Conservation (phyloP, 23 tunicate species). For the Halocynthia roretzi region DNA sequence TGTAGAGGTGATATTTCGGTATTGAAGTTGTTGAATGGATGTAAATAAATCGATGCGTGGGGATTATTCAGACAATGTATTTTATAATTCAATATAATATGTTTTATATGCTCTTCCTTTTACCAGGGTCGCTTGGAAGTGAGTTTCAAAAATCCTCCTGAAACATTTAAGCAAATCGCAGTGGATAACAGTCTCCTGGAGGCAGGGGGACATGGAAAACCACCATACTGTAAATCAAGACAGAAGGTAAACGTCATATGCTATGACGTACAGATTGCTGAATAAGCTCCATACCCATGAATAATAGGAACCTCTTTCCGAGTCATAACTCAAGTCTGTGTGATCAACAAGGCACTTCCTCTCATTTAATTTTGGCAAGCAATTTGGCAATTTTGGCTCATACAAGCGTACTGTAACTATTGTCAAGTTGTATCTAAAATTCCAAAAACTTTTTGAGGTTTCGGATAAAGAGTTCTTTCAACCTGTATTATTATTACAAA, state of each 20-base stretch:
- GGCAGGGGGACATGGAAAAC: constrained; percentile 71
- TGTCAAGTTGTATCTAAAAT: no score
- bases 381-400: no score
- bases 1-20: background rate
- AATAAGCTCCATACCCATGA: background rate
- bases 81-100: no score
- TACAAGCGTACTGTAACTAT: no score
- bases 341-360: background rate
- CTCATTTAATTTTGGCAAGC: background rate
- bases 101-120: background rate
- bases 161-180: constrained; percentile 28
- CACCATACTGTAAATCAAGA: constrained; percentile 55
- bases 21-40: background rate
- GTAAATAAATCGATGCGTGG: no score
- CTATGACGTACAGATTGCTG: background rate
- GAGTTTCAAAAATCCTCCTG: constrained; percentile 42
- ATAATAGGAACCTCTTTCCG: background rate
- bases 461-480: background rate
- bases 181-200: constrained; percentile 42
- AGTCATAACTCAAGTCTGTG: background rate
- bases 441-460: background rate
- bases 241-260: constrained; percentile 29
- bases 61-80: no score
- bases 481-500: background rate
- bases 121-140: constrained; percentile 56